Conservation (phyloP, 2,113 vertebrate genomes). For the Cariama cristata region DNA sequence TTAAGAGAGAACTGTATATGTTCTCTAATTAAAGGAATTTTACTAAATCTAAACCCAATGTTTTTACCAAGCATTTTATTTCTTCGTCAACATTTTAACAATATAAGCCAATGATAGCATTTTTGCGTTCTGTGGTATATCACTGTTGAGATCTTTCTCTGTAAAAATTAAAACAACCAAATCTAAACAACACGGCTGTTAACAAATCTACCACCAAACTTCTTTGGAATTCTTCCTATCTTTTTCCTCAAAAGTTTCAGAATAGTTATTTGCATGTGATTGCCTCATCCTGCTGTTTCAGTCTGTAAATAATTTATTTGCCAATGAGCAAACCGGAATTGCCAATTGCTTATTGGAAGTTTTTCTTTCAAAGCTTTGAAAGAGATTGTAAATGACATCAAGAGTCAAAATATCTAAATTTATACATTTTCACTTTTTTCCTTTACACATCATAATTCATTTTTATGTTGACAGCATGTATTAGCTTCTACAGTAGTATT, state of each 20-base stretch:
- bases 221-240: neutral
- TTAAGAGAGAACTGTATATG: neutral
- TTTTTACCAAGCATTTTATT: neutral
- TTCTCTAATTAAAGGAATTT: neutral
- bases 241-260: neutral
- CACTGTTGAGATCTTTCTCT: neutral
- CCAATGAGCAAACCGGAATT: neutral
- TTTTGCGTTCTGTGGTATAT: neutral
- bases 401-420: neutral
- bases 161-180: neutral
- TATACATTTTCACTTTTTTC: neutral
- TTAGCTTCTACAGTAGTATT: neutral
- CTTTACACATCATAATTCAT: neutral
- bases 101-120: neutral
- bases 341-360: neutral
- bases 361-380: neutral
- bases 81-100: neutral
- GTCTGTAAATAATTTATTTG: neutral
- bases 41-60: neutral
- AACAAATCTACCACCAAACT: neutral
- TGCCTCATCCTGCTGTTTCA: neutral
- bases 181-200: neutral
- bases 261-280: neutral
- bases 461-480: neutral
- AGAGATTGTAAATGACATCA: neutral